Conservation (phyloP, 2,797 vertebrate genomes). For the Microhierax caerulescens region DNA sequence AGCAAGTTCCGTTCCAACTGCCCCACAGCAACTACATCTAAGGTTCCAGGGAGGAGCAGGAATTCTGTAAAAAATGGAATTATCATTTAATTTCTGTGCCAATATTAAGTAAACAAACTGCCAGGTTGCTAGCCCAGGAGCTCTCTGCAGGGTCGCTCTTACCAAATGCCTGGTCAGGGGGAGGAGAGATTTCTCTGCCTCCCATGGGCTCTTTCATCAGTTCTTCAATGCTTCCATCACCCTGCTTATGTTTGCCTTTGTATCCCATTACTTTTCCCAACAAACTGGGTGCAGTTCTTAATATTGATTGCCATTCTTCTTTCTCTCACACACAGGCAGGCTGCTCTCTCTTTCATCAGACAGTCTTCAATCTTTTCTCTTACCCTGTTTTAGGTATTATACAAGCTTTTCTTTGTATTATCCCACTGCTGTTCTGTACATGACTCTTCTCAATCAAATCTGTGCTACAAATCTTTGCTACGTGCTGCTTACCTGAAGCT, state of each 20-base stretch:
- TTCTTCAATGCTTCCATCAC: not conserved
- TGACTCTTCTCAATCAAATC: not conserved
- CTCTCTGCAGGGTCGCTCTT: not conserved
- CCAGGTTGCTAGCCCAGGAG: not conserved
- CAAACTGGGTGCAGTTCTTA: not conserved
- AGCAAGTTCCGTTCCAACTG: not conserved
- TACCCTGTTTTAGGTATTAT: not conserved
- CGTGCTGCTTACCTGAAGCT: not conserved
- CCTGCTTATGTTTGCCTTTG: not conserved
- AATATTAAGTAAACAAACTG: not conserved
- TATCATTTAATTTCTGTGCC: not conserved
- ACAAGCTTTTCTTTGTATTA: not conserved
- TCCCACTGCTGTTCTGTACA: not conserved
- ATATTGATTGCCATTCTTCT: not conserved
- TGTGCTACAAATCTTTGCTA: not conserved
- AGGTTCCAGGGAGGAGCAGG: not conserved
- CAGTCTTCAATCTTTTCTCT: not conserved
- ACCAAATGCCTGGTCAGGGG: not conserved
- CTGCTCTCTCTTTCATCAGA: not conserved
- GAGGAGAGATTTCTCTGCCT: not conserved
- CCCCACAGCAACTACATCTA: not conserved
- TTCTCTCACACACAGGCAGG: not conserved
- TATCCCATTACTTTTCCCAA: not conserved
- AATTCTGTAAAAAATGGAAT: not conserved
- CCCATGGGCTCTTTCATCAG: not conserved